Base-by-base conservation (phyloP, 2,797 vertebrate genomes). In the Spizella passerina region DNA sequence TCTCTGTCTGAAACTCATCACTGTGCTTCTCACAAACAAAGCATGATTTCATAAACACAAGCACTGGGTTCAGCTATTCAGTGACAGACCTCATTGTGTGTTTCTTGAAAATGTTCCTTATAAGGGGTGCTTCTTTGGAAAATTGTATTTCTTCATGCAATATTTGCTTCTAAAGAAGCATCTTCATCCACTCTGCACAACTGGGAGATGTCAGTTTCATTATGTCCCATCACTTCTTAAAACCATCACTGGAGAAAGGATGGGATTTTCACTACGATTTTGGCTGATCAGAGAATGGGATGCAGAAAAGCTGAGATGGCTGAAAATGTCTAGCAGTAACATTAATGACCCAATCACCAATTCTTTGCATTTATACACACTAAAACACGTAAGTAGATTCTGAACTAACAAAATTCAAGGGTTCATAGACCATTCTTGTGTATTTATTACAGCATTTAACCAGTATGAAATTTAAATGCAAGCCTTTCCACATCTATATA, bases 71-170 rank as follows among this genome's bases (percentile, higher is more conserved):
- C 57, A 84, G 10, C 27, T 46, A 7, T 27, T 53, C 23, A 36
- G 0, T n/a, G 34, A 65, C 2, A 60, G 18, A 15, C 4, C 3
- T 64, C 10, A 10, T 0, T 14, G 7, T 17, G 14, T 19, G 14
- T 50, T 78, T 75, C 78, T 63, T 47, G 11, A 50, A 82, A 78
- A 39, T 27, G 17, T 32, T 68, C 7, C 32, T 39, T 85, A 43
- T 18, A 61, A 21, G 32, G 14, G 17, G 6, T 55, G 17, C 55
- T 64, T 87, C 13, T 68, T 52, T 47, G 15, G 44, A 39, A 82
- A 89, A 71, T 16, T 38, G 2, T 30, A 32, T 43, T 79, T 75
- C 27, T 63, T 70, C 39, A 18, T 43, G 32, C 24, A 71, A 55
- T 53, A 79, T 64, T 82, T 71, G 6, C 44, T 68, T 55, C 27